phyloP scores from a whole-genome alignment of 2,888 invertebrate species.

The Zele albiditarsus region DNA sequence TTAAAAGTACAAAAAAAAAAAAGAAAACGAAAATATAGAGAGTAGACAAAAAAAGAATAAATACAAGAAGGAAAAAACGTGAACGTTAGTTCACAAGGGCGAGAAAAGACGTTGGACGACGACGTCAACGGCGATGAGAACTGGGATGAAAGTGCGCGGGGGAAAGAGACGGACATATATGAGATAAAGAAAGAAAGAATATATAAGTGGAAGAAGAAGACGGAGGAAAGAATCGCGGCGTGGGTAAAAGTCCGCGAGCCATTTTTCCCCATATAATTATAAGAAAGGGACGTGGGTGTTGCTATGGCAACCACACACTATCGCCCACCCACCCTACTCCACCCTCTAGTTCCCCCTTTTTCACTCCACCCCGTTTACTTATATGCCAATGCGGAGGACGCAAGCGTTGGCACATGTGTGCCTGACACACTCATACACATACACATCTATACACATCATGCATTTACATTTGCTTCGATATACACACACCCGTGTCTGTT shows the following conservation, averaged over 20 bases:
- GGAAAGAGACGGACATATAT: conserved; percentile 27
- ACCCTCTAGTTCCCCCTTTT: conserved; percentile 38
- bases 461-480: background rate
- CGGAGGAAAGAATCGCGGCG: conserved; percentile 51
- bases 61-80: conserved; percentile 36
- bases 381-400: conserved; percentile 59
- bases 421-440: conserved; percentile 35
- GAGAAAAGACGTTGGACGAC: conserved; percentile 36
- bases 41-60: conserved; percentile 30
- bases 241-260: conserved; percentile 72
- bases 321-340: conserved; percentile 56
- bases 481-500: conserved; percentile 22
- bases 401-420: conserved; percentile 52
- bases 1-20: too few relatives aligned
- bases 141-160: background rate
- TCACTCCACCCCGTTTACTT: conserved; percentile 63
- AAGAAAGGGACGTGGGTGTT: conserved; percentile 71
- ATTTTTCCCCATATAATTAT: conserved; percentile 72
- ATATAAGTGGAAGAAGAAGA: conserved; percentile 43
- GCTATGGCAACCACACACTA: conserved; percentile 70
- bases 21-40: background rate
- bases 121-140: conserved; percentile 24
- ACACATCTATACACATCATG: background rate
- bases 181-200: conserved; percentile 35
- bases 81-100: conserved; percentile 45